Percentiles rank a stretch among this genome's conserved stretches.
Conservation (phyloP, 2,797 vertebrate genomes). For the Mormyrops attenuatus region DNA sequence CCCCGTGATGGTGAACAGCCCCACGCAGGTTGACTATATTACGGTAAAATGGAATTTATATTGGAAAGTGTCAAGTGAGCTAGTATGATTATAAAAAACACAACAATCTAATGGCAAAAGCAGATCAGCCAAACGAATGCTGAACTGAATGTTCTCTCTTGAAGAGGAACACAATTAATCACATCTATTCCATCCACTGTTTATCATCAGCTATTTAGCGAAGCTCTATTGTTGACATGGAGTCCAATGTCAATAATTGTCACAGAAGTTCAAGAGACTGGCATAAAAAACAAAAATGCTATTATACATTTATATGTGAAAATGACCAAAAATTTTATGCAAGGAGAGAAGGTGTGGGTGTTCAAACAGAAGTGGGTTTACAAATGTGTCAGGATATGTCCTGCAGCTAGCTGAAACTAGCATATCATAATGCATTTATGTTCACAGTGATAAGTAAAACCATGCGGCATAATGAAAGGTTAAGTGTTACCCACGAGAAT, state of each 20-base stretch:
- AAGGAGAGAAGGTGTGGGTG: neutral
- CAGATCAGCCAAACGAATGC: neutral
- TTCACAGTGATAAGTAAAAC: neutral
- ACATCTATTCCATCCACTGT: neutral
- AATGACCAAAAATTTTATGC: neutral
- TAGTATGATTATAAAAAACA: neutral
- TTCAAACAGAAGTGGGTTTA: neutral
- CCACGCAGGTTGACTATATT: neutral
- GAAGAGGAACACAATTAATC: neutral
- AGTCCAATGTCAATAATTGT: neutral
- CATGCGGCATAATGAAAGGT: neutral
- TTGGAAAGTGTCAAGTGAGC: slow-evolving; percentile 2
- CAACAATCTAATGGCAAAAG: neutral
- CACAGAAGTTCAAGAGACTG: neutral
- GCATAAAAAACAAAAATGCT: neutral
- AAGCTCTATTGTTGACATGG: neutral
- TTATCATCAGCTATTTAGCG: neutral
- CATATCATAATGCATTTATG: neutral
- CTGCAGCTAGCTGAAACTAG: neutral
- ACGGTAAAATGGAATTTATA: neutral
- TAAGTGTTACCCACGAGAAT: neutral
- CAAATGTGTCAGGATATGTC: neutral
- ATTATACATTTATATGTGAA: neutral
- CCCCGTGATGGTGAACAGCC: neutral
- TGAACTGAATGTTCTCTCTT: slow-evolving; percentile 1